These are phyloP conservation scores for Troilus luridus DNA, from an alignment of 2,888 invertebrate genomes.

Conservation along the genomic window DNA sequence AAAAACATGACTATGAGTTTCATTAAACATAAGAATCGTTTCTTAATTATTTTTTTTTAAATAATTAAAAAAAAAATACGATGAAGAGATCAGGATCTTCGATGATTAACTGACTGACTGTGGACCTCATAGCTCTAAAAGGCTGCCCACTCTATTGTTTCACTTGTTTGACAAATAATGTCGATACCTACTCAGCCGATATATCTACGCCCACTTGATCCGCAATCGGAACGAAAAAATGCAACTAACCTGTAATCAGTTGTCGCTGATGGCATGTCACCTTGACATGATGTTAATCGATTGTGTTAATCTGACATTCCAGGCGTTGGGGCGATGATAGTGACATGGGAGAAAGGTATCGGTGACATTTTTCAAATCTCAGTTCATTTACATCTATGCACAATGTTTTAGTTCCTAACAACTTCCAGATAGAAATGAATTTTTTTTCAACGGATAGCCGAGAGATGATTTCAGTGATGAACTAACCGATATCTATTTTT, in stretches of 20 bases:
- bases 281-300: slow-evolving; percentile 44
- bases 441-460: not conserved
- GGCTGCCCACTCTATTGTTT: slow-evolving; percentile 28
- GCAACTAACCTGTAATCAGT: slow-evolving; percentile 41
- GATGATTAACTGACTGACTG: not conserved
- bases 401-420: not conserved
- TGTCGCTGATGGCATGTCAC: slow-evolving; percentile 34
- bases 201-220: slow-evolving; percentile 44
- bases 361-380: not conserved
- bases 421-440: not conserved
- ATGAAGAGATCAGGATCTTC: not conserved
- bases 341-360: not conserved
- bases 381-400: not conserved
- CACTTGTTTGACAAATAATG: slow-evolving; percentile 46
- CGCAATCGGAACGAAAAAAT: slow-evolving; percentile 37
- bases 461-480: not conserved
- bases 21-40: no score
- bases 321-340: not conserved
- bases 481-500: not conserved
- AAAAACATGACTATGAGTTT: no score
- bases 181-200: slow-evolving; percentile 49
- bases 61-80: no score
- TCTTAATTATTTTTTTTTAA: no score
- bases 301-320: slow-evolving; percentile 29
- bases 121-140: not conserved